These are phyloP conservation scores for Tragelaphus eurycerus DNA, from an alignment of 2,797 vertebrate species.

Conservation along the genomic window DNA sequence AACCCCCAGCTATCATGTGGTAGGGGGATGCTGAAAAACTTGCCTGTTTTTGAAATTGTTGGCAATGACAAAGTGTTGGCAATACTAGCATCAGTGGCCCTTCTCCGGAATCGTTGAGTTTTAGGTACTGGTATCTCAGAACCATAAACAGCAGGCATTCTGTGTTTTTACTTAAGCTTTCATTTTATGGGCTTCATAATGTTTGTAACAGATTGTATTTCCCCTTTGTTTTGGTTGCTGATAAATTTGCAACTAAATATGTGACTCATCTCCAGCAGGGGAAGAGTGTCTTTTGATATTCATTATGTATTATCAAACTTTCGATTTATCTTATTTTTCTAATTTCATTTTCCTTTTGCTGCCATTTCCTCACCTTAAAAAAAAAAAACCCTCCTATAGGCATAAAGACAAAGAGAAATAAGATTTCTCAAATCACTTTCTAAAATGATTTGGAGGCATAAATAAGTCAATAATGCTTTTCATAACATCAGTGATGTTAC, in stretches of 20 bases:
- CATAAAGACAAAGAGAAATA: slow-evolving; percentile 3
- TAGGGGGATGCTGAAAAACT: background rate
- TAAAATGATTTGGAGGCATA: slow-evolving; percentile 31
- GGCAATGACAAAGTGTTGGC: background rate
- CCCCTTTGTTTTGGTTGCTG: slow-evolving; percentile 27
- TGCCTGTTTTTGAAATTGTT: background rate
- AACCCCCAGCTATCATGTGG: background rate
- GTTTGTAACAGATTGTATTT: slow-evolving; percentile 44
- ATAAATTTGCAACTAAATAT: slow-evolving; percentile 48
- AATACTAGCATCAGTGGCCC: background rate
- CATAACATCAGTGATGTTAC: slow-evolving; percentile 31
- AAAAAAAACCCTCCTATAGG: background rate
- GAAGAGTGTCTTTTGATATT: slow-evolving; percentile 39
- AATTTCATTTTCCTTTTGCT: slow-evolving; percentile 48
- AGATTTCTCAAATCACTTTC: slow-evolving; percentile 27
- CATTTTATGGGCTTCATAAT: background rate
- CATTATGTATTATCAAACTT: slow-evolving; percentile 48
- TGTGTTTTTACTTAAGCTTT: background rate
- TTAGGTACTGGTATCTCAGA: background rate
- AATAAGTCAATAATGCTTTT: slow-evolving; percentile 60
- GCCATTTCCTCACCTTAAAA: slow-evolving; percentile 32
- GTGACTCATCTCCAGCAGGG: background rate
- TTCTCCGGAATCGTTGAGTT: background rate
- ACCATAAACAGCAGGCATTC: background rate
- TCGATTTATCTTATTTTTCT: slow-evolving; percentile 3